These are phyloP conservation scores for Dendrolimus houi DNA, from an alignment of 2,888 invertebrate species.

Conservation along the genomic window DNA sequence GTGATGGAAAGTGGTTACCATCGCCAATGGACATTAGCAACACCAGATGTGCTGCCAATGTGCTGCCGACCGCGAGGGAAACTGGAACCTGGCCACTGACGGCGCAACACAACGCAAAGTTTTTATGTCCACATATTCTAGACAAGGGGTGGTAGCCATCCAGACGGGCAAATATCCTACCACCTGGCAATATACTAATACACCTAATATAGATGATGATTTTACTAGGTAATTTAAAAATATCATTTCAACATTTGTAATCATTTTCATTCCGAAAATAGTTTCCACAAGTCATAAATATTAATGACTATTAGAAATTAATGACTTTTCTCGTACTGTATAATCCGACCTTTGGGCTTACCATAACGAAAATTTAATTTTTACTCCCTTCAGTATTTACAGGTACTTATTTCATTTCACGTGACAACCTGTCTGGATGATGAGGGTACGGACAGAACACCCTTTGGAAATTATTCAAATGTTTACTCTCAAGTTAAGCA, in stretches of 20 bases:
- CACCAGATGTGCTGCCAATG: too few species aligned
- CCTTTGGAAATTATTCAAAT: slow-evolving; percentile 25
- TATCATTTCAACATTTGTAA: neutral
- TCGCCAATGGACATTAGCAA: too few species aligned
- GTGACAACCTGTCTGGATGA: slow-evolving; percentile 24
- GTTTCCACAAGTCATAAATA: neutral
- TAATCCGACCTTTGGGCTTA: neutral
- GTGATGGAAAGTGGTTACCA: too few species aligned
- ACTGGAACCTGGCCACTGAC: too few species aligned
- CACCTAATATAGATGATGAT: neutral
- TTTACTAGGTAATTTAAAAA: neutral
- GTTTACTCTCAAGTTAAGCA: slow-evolving; percentile 20
- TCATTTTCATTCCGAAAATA: neutral
- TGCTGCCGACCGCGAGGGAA: too few species aligned
- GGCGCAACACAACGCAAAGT: too few species aligned
- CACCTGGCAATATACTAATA: too few species aligned
- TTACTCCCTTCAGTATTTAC: slow-evolving; percentile 13
- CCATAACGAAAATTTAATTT: slow-evolving; percentile 10
- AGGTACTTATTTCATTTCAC: slow-evolving; percentile 26
- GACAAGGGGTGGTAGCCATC: too few species aligned
- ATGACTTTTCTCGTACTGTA: neutral
- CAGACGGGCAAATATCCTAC: too few species aligned
- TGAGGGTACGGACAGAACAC: slow-evolving; percentile 24
- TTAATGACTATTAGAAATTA: neutral
- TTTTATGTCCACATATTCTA: too few species aligned